Evolutionary conservation across 2,888 invertebrate genomes (phyloP).

Genomic region (Heliconius charithonia): DNA sequence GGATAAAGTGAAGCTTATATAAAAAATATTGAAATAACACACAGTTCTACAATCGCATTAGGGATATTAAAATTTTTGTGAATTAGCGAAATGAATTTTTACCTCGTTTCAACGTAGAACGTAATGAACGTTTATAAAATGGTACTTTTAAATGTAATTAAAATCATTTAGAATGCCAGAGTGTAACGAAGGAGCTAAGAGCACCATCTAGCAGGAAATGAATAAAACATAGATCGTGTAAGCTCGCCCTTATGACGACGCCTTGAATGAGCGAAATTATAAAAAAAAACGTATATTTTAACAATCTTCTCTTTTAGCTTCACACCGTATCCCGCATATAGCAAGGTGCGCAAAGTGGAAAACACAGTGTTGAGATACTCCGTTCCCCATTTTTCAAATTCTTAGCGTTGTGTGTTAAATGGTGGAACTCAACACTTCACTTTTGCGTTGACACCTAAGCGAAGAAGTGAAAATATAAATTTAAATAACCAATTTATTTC

Average conservation of each 20-base stretch:
- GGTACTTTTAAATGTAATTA: conserved; percentile 61
- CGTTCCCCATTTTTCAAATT: too few relatives aligned
- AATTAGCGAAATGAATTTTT: conserved; percentile 17
- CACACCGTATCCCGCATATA: too few relatives aligned
- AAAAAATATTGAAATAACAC: neutral
- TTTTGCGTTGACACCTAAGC: too few relatives aligned
- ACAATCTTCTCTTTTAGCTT: neutral
- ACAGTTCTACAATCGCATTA: neutral
- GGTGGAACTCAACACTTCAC: too few relatives aligned
- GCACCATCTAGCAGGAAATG: conserved; percentile 58
- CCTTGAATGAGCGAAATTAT: conserved; percentile 1
- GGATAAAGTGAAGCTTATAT: too few relatives aligned
- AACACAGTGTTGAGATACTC: too few relatives aligned
- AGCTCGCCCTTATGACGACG: conserved; percentile 53
- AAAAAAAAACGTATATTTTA: neutral
- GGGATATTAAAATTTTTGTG: neutral
- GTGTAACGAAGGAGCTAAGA: conserved; percentile 60
- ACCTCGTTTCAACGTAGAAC: conserved; percentile 15
- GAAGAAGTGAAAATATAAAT: too few relatives aligned
- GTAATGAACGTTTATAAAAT: conserved; percentile 23
- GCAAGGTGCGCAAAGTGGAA: too few relatives aligned
- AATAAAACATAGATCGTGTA: conserved; percentile 71
- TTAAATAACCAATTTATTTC: too few relatives aligned
- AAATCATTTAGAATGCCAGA: conserved; percentile 59
- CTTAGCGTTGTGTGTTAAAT: too few relatives aligned